These are phyloP conservation scores for Ameiurus melas DNA, from an alignment of 2,113 vertebrate species.

Conservation along the genomic window DNA sequence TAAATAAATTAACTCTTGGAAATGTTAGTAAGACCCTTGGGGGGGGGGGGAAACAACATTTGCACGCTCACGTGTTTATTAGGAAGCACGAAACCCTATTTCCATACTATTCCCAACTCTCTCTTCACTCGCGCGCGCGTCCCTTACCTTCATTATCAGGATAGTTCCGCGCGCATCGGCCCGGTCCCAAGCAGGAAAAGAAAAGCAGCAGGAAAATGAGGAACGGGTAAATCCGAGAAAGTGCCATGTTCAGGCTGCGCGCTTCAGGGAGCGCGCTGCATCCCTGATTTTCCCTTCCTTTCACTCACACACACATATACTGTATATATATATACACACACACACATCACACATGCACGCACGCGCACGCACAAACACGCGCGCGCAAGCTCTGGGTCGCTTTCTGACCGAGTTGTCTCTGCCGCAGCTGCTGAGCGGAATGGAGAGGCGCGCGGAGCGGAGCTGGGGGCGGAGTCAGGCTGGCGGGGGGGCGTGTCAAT, in stretches of 20 bases:
- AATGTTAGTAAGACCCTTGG: background rate
- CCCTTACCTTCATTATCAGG: slow-evolving; percentile 80
- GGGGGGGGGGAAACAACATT: background rate
- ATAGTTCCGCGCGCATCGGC: slow-evolving; percentile 73
- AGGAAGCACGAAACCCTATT: background rate
- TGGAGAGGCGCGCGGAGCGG: slow-evolving; percentile 54
- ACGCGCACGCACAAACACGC: background rate
- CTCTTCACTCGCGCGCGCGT: background rate
- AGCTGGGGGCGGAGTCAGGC: slow-evolving; percentile 64
- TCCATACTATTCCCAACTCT: background rate
- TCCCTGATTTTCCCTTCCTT: slow-evolving; percentile 62
- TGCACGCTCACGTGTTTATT: background rate
- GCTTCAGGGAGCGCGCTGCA: slow-evolving; percentile 72
- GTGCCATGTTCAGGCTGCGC: slow-evolving; percentile 81
- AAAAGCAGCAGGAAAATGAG: slow-evolving; percentile 63
- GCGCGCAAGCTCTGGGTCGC: background rate
- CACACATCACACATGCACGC: background rate
- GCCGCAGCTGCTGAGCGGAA: slow-evolving; percentile 35
- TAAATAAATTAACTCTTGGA: background rate
- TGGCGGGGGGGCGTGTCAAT: slow-evolving; percentile 68
- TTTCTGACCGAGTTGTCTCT: slow-evolving; percentile 63
- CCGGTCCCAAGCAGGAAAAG: slow-evolving; percentile 55
- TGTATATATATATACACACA: background rate
- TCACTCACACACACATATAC: background rate
- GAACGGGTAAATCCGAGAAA: slow-evolving; percentile 76